phyloP scores from a whole-genome alignment of 2,888 invertebrate genomes.

The Machimus rusticus region DNA sequence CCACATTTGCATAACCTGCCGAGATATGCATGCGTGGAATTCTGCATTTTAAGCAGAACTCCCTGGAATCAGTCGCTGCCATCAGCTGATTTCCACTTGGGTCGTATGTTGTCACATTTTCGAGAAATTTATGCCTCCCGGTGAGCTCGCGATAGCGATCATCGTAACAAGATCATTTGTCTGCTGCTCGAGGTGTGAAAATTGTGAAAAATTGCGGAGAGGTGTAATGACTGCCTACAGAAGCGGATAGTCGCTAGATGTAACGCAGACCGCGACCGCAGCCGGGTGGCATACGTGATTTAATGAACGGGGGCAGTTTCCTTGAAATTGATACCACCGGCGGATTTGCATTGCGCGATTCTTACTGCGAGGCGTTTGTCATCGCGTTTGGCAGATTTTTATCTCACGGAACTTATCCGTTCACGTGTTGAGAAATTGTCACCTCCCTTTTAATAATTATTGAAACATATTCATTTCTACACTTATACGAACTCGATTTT shows the following conservation, averaged over 20 bases:
- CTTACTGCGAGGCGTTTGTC: background rate
- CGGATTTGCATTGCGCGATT: background rate
- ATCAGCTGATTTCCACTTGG: constrained; percentile 22
- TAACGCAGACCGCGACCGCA: background rate
- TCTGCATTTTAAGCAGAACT: constrained; percentile 18
- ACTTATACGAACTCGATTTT: too few relatives aligned
- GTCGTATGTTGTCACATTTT: constrained; percentile 36
- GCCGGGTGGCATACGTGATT: background rate
- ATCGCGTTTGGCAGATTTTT: background rate
- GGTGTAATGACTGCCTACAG: constrained; percentile 4
- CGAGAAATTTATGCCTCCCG: constrained; percentile 36
- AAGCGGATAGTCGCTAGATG: background rate
- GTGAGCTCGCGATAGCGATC: constrained; percentile 20
- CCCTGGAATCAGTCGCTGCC: constrained; percentile 15
- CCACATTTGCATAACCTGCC: constrained; percentile 30
- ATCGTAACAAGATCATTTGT: constrained; percentile 38
- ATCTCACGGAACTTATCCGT: background rate
- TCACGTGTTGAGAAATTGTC: background rate
- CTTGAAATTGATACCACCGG: background rate
- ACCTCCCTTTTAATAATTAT: background rate
- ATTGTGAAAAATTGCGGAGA: constrained; percentile 23
- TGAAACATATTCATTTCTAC: too few relatives aligned
- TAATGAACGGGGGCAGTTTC: background rate
- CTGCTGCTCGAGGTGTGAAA: constrained; percentile 37
- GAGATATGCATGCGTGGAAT: constrained; percentile 39